Evolutionary conservation across 2,797 vertebrate genomes (phyloP).

Genomic region (Ctenopoma multispine): DNA sequence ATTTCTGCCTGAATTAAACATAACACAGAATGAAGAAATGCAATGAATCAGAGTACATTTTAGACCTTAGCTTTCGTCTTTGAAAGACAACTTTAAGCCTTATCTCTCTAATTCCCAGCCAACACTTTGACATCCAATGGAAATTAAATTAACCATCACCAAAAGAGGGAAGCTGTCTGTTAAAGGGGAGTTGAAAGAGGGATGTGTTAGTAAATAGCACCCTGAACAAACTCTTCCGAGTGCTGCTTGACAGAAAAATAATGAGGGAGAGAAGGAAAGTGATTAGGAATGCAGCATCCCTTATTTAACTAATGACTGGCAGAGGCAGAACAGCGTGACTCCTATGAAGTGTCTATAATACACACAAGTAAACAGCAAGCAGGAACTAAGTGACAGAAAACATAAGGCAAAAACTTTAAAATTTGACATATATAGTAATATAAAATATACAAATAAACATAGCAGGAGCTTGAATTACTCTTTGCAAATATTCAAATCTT

Average conservation of each 20-base stretch:
- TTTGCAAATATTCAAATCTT: constrained; percentile 4
- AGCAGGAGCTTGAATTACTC: constrained; percentile 4
- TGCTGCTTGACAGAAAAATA: constrained; percentile 66
- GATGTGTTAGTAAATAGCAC: constrained; percentile 59
- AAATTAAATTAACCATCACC: constrained; percentile 69
- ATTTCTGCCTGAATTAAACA: constrained; percentile 52
- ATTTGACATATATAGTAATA: not conserved
- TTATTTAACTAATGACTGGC: constrained; percentile 56
- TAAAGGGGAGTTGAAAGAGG: constrained; percentile 40
- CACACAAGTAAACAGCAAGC: constrained; percentile 30
- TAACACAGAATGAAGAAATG: constrained; percentile 37
- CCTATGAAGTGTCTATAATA: constrained; percentile 24
- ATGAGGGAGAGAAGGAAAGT: constrained; percentile 56
- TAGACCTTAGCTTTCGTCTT: constrained; percentile 35
- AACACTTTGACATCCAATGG: constrained; percentile 44
- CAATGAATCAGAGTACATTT: constrained; percentile 54
- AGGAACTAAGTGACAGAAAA: constrained; percentile 6
- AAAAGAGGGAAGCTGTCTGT: constrained; percentile 38
- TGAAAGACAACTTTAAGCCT: constrained; percentile 50
- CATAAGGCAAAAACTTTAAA: not conserved
- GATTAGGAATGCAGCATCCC: constrained; percentile 60
- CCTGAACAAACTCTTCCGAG: constrained; percentile 62
- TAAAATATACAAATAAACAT: not conserved
- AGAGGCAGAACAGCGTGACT: constrained; percentile 38
- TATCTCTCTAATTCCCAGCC: constrained; percentile 36